phyloP scores from a whole-genome alignment of 1,140 invertebrate species.

The Dufourea novaeangliae region DNA sequence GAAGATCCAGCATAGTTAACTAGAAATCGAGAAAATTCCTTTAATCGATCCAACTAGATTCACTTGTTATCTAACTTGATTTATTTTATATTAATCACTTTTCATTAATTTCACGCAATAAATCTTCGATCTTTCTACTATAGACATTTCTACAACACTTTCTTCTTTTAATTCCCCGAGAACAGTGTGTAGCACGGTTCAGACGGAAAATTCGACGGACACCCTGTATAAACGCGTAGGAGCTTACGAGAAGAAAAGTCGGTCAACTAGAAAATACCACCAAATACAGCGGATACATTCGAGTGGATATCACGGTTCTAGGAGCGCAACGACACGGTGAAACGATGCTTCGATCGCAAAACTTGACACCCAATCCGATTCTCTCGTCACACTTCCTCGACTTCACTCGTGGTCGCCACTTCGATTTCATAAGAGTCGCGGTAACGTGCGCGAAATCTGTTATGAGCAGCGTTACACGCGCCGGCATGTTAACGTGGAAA shows the following conservation, averaged over 20 bases:
- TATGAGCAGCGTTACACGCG: background rate
- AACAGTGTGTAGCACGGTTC: no score
- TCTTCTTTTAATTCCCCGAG: no score
- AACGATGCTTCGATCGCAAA: no score
- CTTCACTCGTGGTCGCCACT: conserved; percentile 8
- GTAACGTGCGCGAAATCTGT: conserved; percentile 21
- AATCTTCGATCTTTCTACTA: no score
- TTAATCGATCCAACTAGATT: no score
- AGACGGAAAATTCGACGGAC: background rate
- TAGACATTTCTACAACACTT: no score
- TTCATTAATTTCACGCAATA: no score
- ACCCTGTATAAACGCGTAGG: background rate
- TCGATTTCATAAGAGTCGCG: conserved; percentile 23
- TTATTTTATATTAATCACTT: no score
- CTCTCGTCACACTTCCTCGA: conserved; percentile 31
- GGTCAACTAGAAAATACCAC: background rate
- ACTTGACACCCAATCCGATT: conserved; percentile 18
- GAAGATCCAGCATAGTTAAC: no score
- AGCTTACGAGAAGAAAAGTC: background rate
- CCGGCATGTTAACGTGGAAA: background rate
- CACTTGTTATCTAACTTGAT: no score
- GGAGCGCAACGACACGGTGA: background rate
- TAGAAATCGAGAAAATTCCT: no score
- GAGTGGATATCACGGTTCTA: background rate
- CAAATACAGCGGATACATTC: background rate